Percentiles rank a stretch among this genome's conserved stretches.
Evolutionary conservation across 2,888 invertebrate species (phyloP).

Genomic region (Stramonita haemastoma): DNA sequence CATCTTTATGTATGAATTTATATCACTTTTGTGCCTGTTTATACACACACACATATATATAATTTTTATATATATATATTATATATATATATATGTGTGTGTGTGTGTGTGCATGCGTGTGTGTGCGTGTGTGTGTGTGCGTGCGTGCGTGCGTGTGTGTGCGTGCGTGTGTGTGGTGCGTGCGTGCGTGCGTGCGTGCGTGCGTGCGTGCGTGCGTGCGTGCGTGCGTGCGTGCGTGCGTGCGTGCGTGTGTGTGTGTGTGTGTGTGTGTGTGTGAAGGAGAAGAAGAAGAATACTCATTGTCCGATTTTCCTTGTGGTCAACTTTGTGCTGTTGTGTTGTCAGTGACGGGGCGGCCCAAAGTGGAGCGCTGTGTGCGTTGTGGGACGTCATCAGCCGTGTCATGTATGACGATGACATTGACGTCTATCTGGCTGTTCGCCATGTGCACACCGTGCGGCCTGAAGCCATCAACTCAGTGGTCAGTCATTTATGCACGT

Average conservation of each 20-base stretch:
- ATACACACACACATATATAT: too few species aligned
- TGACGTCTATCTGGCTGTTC: slow-evolving; percentile 36
- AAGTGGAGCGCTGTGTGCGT: slow-evolving; percentile 17
- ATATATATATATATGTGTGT: too few species aligned
- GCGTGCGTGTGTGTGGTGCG: slow-evolving; percentile 4
- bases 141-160: background rate
- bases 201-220: too few species aligned
- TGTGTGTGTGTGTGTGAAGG: background rate
- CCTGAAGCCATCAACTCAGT: slow-evolving; percentile 20
- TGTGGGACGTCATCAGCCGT: slow-evolving; percentile 28
- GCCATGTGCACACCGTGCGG: slow-evolving; percentile 27
- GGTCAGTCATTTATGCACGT: background rate
- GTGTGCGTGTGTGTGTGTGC: too few species aligned
- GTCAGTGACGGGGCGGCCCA: background rate
- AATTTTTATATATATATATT: too few species aligned
- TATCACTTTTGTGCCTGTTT: too few species aligned
- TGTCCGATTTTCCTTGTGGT: background rate
- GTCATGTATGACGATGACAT: slow-evolving; percentile 14
- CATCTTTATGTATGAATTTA: too few species aligned
- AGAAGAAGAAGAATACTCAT: too few species aligned
- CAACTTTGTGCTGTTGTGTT: background rate
- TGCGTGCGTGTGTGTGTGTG: background rate
- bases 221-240: background rate
- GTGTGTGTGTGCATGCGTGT: too few species aligned
- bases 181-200: too few species aligned